These are phyloP conservation scores for Caenorhabditis elegans DNA, from an alignment of 1,140 invertebrate genomes.

Conservation along the genomic window WBcel235 BX284606.5:16769001-16769500, in stretches of 20 bases:
- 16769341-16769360: slow-evolving; percentile 73
- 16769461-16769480: slow-evolving; percentile 76
- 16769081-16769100: slow-evolving; percentile 75
- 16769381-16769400: slow-evolving; percentile 72
- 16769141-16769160: background rate
- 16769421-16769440: slow-evolving; percentile 69
- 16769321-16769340: slow-evolving; percentile 58
- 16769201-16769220: slow-evolving; percentile 10
- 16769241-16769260: background rate
- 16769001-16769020: slow-evolving; percentile 42
- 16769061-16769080: slow-evolving; percentile 83
- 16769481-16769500: slow-evolving; percentile 87
- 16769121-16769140: slow-evolving; percentile 40
- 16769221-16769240: background rate
- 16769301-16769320: background rate
- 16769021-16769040: slow-evolving; percentile 67
- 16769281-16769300: slow-evolving; percentile 26
- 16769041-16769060: slow-evolving; percentile 76
- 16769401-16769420: slow-evolving; percentile 74
- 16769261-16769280: background rate
- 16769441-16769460: slow-evolving; percentile 67
- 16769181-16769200: background rate
- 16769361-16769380: slow-evolving; percentile 81
- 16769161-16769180: slow-evolving; percentile 19
- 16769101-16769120: slow-evolving; percentile 59